These are phyloP conservation scores for Meloidogyne hapla DNA, from an alignment of 1,140 invertebrate species.

Conservation along the genomic window DNA sequence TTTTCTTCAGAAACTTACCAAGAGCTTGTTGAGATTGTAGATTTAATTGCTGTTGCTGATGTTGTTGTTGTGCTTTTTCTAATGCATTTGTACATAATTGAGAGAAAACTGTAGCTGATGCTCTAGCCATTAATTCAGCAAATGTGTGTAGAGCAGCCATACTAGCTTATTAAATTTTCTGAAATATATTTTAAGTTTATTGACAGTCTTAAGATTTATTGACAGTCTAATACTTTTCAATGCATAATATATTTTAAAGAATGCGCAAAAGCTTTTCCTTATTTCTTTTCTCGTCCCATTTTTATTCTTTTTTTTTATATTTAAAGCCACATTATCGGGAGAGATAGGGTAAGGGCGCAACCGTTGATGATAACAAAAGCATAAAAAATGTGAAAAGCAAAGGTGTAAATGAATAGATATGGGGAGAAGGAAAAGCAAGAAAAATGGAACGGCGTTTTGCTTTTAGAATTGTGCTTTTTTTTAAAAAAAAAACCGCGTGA, in stretches of 20 bases:
- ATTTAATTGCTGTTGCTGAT: slow-evolving; percentile 17
- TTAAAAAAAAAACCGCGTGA: not conserved
- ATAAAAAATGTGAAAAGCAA: not conserved
- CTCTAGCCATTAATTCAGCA: slow-evolving; percentile 18
- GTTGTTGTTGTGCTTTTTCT: slow-evolving; percentile 15
- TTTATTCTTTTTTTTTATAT: not conserved
- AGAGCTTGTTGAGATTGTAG: not conserved
- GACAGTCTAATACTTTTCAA: no score
- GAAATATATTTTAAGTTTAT: no score
- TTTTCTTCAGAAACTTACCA: not conserved
- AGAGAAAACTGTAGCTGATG: slow-evolving; percentile 21
- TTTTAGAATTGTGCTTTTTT: slow-evolving; percentile 21
- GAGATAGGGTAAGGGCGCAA: slow-evolving; percentile 4
- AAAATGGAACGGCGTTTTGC: not conserved
- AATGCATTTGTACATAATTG: slow-evolving; percentile 16
- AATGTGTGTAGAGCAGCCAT: not conserved
- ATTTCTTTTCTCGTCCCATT: slow-evolving; percentile 6
- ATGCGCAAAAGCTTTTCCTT: slow-evolving; percentile 1
- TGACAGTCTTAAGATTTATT: no score
- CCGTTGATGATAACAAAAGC: slow-evolving; percentile 16
- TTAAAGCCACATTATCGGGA: not conserved
- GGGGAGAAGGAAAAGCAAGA: slow-evolving; percentile 1
- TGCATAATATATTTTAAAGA: not conserved
- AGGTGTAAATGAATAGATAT: not conserved
- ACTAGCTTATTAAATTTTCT: not conserved